Base-by-base conservation (phyloP, 2,888 invertebrate genomes). In the Phortica okadai region DNA sequence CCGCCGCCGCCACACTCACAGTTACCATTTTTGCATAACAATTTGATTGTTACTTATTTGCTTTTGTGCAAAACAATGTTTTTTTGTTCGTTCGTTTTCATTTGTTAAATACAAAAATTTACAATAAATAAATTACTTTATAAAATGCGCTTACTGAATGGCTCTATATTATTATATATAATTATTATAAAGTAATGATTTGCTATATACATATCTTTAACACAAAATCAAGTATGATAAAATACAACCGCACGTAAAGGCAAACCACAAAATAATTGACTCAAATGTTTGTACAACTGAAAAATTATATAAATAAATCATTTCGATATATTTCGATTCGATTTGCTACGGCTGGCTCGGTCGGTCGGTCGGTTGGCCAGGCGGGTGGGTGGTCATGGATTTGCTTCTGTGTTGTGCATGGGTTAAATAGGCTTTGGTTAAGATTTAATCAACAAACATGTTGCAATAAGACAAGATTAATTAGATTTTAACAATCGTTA, bases 11-110 rank as follows among this genome's bases (percentile, higher is more conserved):
- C 2, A 33, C 33, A 33, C 33, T 21, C 33, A 5, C 33, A 78
- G 76, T 80, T 80, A 81, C 80, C 78, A 81, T 81, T 76, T 84
- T 83, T 86, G 79, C 77, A 83, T 80, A 83, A 85, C 82, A 82
- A 83, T 82, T 42, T 42, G n/a, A 66, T 25, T 33, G 66, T 42
- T 66, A 42, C 25, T 16, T 66, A 42, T 66, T 42, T 41, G 66
- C 66, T 66, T 42, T 66, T n/a, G 44, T 42, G 50, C 8, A 50
- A 11, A 50, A 64, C 64, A 41, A 64, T 59, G 59, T 8, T 50
- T 50, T 6, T 14, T 8, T 14, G 8, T 50, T 50, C 14, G 50
- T 50, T 8, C 14, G 14, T 50, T 50, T 50, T 50, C 50, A 8
- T 50, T 50, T 50, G 8, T 14, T 8, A 50, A 50, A 50, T 11